Conservation (phyloP, 2,113 vertebrate species). For the Notiomystis cincta region DNA sequence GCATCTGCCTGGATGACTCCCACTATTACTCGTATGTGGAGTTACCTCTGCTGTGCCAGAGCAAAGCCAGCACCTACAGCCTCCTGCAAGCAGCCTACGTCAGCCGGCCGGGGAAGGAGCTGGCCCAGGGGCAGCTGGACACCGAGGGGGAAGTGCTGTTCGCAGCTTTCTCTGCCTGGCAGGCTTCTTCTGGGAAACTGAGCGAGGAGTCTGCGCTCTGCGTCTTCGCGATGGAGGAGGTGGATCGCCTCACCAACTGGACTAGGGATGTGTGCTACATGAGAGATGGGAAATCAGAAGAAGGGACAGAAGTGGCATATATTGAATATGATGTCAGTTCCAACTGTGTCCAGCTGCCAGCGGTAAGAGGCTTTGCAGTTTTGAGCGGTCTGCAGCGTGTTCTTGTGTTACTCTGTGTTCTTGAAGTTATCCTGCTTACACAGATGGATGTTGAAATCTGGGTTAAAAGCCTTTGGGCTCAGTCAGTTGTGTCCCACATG, state of each 20-base stretch:
- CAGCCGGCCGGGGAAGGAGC: slow-evolving; percentile 52
- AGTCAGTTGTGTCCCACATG: neutral
- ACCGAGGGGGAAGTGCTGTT: slow-evolving; percentile 77
- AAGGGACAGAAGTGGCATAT: slow-evolving; percentile 85
- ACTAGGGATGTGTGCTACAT: slow-evolving; percentile 95
- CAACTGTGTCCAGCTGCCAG: slow-evolving; percentile 89
- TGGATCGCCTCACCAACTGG: slow-evolving; percentile 83
- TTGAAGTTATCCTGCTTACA: neutral
- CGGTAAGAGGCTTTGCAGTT: slow-evolving; percentile 74
- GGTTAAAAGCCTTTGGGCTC: neutral
- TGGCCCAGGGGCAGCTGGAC: neutral
- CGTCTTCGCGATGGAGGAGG: slow-evolving; percentile 83
- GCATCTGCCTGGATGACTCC: slow-evolving; percentile 89
- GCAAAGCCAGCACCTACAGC: slow-evolving; percentile 78
- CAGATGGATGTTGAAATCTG: neutral
- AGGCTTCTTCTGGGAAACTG: slow-evolving; percentile 74
- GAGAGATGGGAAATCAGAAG: slow-evolving; percentile 79
- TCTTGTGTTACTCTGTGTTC: neutral
- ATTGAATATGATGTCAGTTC: slow-evolving; percentile 97
- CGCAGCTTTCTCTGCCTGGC: slow-evolving; percentile 84
- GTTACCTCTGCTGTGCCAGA: slow-evolving; percentile 85
- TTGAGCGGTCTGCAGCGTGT: neutral
- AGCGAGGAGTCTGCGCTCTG: slow-evolving; percentile 89
- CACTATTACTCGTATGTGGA: slow-evolving; percentile 97
- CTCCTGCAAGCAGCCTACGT: slow-evolving; percentile 88